phyloP scores from a whole-genome alignment of 2,888 invertebrate species.

The Eristalis intricaria region DNA sequence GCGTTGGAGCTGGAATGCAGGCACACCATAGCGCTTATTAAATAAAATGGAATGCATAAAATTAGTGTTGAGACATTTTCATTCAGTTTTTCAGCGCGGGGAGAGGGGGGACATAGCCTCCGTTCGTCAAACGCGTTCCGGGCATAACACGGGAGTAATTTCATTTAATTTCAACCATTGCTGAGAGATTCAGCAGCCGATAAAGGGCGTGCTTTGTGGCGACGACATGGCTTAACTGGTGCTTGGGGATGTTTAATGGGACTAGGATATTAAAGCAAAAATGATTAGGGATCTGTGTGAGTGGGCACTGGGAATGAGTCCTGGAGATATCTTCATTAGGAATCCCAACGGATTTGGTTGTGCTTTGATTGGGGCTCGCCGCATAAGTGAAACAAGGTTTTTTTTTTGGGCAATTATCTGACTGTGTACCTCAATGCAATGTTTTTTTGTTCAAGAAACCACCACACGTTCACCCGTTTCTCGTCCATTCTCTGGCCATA shows the following conservation, averaged over 20 bases:
- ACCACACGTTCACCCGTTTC: no score
- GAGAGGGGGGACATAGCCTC: neutral
- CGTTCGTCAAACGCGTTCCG: neutral
- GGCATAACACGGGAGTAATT: constrained; percentile 16
- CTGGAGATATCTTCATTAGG: neutral
- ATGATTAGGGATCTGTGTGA: neutral
- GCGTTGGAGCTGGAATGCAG: neutral
- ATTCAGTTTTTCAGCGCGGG: neutral
- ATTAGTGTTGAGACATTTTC: constrained; percentile 33
- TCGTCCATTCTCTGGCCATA: no score
- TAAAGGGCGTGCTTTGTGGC: neutral
- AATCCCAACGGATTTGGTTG: neutral
- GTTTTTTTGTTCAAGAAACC: no score
- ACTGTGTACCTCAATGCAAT: no score
- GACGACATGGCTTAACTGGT: neutral
- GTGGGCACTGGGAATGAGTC: neutral
- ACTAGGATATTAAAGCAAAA: neutral
- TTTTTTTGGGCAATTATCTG: no score
- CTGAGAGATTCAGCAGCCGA: neutral
- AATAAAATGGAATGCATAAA: constrained; percentile 39
- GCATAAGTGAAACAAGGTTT: neutral
- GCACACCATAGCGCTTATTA: constrained; percentile 20
- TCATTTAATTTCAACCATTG: constrained; percentile 16
- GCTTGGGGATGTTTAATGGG: neutral
- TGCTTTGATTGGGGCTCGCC: neutral